Percentiles rank a stretch among this genome's conserved stretches.
phyloP scores from a whole-genome alignment of 2,797 vertebrate species.

The Onychomys arenicola region DNA sequence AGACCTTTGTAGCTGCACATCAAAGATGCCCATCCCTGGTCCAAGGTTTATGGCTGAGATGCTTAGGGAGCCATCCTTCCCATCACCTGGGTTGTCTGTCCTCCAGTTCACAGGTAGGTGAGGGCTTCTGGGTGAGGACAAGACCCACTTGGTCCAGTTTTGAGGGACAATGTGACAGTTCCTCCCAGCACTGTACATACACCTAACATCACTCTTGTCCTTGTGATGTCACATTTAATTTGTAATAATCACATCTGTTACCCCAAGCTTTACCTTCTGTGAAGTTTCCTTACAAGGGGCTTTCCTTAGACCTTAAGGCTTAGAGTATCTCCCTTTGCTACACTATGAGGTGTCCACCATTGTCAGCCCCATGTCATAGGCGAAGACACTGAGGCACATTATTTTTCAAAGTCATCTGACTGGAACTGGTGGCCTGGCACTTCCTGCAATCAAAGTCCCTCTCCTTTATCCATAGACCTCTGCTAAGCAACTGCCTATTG shows the following conservation, averaged over 20 bases:
- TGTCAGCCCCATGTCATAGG: background rate
- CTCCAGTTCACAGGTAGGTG: background rate
- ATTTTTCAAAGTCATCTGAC: background rate
- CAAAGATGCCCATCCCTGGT: constrained; percentile 15
- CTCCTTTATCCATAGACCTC: background rate
- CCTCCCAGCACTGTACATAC: background rate
- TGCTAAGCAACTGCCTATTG: background rate
- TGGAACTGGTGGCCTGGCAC: background rate
- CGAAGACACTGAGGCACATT: constrained; percentile 34
- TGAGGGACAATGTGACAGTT: background rate
- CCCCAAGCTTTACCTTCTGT: background rate
- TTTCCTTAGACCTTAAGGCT: background rate
- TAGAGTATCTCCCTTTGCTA: background rate
- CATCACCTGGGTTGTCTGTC: background rate
- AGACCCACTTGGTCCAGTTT: background rate
- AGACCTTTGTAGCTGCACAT: constrained; percentile 47
- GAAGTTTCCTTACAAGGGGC: background rate
- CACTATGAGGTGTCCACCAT: background rate
- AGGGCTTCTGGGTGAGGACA: background rate
- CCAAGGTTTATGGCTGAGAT: constrained; percentile 9
- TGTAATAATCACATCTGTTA: background rate
- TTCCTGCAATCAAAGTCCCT: background rate
- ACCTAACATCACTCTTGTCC: background rate
- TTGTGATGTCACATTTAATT: background rate
- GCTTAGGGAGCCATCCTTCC: background rate